Evolutionary conservation across 2,113 vertebrate species (phyloP).

Genomic region (Delphinapterus leucas): DNA sequence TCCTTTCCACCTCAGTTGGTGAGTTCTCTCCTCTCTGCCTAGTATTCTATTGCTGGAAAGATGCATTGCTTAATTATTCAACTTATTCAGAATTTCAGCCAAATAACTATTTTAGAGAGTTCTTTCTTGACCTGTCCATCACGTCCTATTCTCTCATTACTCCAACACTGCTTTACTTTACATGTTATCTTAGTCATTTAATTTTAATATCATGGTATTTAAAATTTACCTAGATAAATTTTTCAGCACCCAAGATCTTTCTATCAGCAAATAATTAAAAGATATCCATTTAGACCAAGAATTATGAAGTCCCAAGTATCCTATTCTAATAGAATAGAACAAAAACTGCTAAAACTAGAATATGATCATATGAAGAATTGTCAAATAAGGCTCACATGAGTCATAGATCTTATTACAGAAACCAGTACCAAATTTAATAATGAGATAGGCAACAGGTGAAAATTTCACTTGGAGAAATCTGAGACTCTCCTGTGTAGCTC

Average conservation of each 20-base stretch:
- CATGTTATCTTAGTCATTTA: not conserved
- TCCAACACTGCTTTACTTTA: not conserved
- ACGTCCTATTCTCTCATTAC: not conserved
- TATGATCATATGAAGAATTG: not conserved
- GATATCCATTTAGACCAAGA: not conserved
- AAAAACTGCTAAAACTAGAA: not conserved
- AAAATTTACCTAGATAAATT: not conserved
- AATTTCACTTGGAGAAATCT: not conserved
- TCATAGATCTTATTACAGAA: not conserved
- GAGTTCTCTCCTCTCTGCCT: not conserved
- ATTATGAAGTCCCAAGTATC: not conserved
- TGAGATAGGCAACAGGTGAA: not conserved
- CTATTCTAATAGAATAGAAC: not conserved
- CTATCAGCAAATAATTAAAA: not conserved
- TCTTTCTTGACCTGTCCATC: not conserved
- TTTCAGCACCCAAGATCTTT: not conserved
- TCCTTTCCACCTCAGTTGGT: not conserved
- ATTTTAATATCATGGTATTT: not conserved
- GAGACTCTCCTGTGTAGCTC: rapidly evolving
- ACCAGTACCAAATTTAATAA: not conserved
- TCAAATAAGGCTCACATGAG: not conserved
- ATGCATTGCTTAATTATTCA: not conserved
- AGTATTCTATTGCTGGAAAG: not conserved
- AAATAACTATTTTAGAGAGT: not conserved
- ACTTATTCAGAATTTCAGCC: not conserved